Base-by-base conservation (phyloP, 1,140 invertebrate species). In the Drosophila nebulosa region DNA sequence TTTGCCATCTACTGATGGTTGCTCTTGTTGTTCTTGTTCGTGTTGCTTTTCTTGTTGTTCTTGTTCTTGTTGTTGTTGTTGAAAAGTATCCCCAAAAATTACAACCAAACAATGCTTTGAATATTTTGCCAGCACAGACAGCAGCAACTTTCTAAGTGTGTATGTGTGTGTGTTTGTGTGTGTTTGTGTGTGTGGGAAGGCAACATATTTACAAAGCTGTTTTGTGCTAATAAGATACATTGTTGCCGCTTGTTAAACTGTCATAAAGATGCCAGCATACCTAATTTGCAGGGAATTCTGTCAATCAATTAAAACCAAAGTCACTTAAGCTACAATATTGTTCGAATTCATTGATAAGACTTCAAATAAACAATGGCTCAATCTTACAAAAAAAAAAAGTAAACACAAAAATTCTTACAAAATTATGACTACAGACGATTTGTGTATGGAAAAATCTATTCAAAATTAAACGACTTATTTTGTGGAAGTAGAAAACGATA, bases 191-290 rank as follows among this genome's bases (percentile, higher is more conserved):
- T 36, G 14, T 62, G 64, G 42, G 52, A 64, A 39, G 64, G 58
- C 64, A 50, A 50, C 63, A 61, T 30, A 75, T 56, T 64, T 61
- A 86, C 81, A 86, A 88, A 74, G 74, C 80, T 85, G 81, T 78
- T 85, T 81, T 86, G 78, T 86, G 39, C 39, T 85, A 85, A 85
- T 85, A 86, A 86, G 80, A 85, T 85, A 86, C 81, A 86, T 46
- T 46, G 39, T 46, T 21, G 16, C 7, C 2, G 39, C 39, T 21
- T 46, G 39, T 46, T 46, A 46, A 46, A 46, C 39, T 46, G 39
- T 46, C 39, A 46, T 21, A 46, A 46, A n/a, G 16, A 21, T 46
- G 39, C 7, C 16, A 21, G 18, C 14, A 46, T 46, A 46, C 39
- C 39, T 9, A 2, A 46, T 46, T 46, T 46, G 7, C n/a, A 10